Evolutionary conservation across 2,797 vertebrate genomes (phyloP).

Genomic region (Ptychadena robeensis): DNA sequence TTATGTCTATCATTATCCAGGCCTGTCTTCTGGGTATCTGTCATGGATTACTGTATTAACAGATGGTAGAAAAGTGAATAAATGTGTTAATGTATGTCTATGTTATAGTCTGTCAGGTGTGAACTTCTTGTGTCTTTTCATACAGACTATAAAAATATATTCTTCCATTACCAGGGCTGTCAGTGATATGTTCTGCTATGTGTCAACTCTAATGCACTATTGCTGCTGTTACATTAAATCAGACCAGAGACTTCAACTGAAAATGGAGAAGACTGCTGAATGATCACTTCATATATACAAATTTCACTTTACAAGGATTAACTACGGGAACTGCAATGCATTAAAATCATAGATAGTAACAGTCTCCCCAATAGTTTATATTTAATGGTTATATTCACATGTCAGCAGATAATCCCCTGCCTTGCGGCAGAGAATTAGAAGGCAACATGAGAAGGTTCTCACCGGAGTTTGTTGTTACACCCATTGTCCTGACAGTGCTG

Average conservation of each 20-base stretch:
- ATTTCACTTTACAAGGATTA: constrained; percentile 35
- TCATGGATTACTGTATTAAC: background rate
- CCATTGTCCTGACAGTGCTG: constrained; percentile 71
- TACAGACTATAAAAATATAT: background rate
- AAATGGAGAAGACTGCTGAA: constrained; percentile 33
- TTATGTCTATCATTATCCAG: background rate
- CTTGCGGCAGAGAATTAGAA: constrained; percentile 12
- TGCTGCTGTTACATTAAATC: constrained; percentile 11
- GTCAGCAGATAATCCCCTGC: constrained; percentile 30
- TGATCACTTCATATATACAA: constrained; percentile 24
- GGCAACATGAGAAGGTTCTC: constrained; percentile 55
- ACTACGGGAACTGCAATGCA: background rate
- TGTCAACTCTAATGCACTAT: background rate
- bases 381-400: constrained; percentile 31
- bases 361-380: constrained; percentile 13
- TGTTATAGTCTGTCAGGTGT: background rate
- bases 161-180: background rate
- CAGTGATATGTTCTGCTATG: constrained; percentile 1
- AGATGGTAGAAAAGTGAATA: background rate
- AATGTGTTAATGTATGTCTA: background rate
- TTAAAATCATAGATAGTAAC: constrained; percentile 27
- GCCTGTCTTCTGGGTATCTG: background rate
- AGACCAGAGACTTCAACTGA: constrained; percentile 13
- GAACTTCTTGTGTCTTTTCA: too few species aligned
- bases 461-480: constrained; percentile 77